A percentile compares a stretch with the other conserved stretches of the same genome.
phyloP scores from a whole-genome alignment of 2,888 invertebrate species.

The Lampropteryx suffumata region DNA sequence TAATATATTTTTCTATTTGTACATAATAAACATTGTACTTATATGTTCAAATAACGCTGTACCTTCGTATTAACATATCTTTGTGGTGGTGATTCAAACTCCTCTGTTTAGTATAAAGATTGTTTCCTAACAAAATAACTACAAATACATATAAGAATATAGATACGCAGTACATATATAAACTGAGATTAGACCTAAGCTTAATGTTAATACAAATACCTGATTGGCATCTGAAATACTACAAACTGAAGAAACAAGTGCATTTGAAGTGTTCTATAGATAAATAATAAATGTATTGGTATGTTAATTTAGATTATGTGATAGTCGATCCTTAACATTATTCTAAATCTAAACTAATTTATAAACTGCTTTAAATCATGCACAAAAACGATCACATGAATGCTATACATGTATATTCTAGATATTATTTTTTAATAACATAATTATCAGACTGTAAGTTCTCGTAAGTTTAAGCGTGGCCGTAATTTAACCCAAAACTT shows the following conservation, averaged over 20 bases:
- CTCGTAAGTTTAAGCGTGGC: no score
- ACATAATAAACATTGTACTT: slow-evolving; percentile 56
- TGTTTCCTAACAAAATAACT: slow-evolving; percentile 19
- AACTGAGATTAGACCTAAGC: slow-evolving; percentile 1
- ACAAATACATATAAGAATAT: slow-evolving; percentile 13
- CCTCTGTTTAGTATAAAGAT: slow-evolving; percentile 25
- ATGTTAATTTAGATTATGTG: slow-evolving; percentile 68
- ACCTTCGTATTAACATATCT: slow-evolving; percentile 54
- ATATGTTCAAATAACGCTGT: slow-evolving; percentile 39
- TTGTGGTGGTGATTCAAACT: slow-evolving; percentile 27
- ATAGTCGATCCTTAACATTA: slow-evolving; percentile 70
- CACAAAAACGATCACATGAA: slow-evolving; percentile 53
- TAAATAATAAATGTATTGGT: slow-evolving; percentile 40
- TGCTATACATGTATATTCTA: not conserved
- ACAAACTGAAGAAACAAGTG: not conserved
- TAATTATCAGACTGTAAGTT: not conserved
- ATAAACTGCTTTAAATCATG: slow-evolving; percentile 66
- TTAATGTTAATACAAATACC: slow-evolving; percentile 5
- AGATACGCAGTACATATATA: slow-evolving; percentile 2
- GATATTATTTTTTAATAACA: not conserved
- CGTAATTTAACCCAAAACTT: no score
- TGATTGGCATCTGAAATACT: slow-evolving; percentile 8
- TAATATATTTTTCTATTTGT: slow-evolving; percentile 74
- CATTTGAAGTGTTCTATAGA: slow-evolving; percentile 22
- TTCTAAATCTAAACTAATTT: slow-evolving; percentile 55